Base-by-base conservation (phyloP, 2,888 invertebrate species). In the Campaea margaritaria region DNA sequence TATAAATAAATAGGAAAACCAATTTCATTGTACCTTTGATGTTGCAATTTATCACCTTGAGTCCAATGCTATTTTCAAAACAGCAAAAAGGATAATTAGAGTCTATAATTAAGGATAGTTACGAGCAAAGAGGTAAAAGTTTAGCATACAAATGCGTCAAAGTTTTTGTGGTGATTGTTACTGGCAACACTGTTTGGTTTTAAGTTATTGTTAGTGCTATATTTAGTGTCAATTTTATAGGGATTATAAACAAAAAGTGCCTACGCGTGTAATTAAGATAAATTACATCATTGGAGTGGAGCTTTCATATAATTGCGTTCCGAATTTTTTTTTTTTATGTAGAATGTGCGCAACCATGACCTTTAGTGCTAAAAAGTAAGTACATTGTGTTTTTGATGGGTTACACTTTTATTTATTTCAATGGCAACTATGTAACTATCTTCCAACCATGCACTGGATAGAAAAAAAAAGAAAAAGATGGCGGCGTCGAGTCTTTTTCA, bases 11-110 rank as follows among this genome's bases (percentile, higher is more conserved):
- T 44, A 41, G 27, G 13, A 13, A 5, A 1, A 44, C 38, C 21
- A 45, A 38, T 44, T 52, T 5, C 7, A 44, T 21, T 45, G 7
- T 42, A 43, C 39, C 13, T 57, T 57, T 57, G 39, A 38, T 57
- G 38, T 41, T n/a, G n/a, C 10, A 39, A 56, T 55, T 44, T 31
- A 52, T 44, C 44, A 36, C 42, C 16, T 45, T 27, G 44, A 38
- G 2, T 16, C n/a, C 38, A 38, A 34, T 38, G 52, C 38, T 38
- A 45, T 36, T 38, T 38, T 16, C 11, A 31, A 42, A 28, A 12
- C 10, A 36, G 5, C 12, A 56, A 56, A 57, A 50, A 50, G 7
- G 0, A 50, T 45, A 57, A 50, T 50, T 57, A 50, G 8, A n/a
- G 5, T 13, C 45, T 31, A 45, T 31, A 49, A 49, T 44, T 44